Evolutionary conservation across 2,113 vertebrate genomes (phyloP), one percentile per base, ranked within the genome.

Genomic region (Lycocorax pyrrhopterus): DNA sequence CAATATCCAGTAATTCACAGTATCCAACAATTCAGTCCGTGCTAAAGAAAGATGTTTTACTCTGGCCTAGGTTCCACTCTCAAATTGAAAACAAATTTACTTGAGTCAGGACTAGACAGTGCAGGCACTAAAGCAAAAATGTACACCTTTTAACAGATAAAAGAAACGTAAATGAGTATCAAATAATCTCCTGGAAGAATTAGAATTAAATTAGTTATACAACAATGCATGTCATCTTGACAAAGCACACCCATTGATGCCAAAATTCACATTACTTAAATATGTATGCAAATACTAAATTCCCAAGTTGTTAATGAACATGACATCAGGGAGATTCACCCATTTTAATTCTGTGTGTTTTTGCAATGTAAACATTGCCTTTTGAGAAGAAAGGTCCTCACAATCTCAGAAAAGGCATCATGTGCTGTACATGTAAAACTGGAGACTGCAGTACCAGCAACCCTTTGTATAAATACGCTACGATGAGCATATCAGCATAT

Each of bases 191-290:
- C n/a, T 74, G 35, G 76, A 90, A 86, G 33, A 90, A 90, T 77
- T 46, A 83, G 58, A 88, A 90, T 56, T 63, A 79, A 82, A 85
- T 95, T 74, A 92, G 15, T 43, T 67, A 74, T 41, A 53, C 20
- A 85, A 76, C 11, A 66, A 53, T 4, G 12, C 23, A 77, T 6
- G 23, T 74, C 68, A 69, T 30, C 59, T 55, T 66, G 63, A 86
- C 59, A 89, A 74, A 84, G 75, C 64, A 86, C 59, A 67, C 23
- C 19, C 72, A 51, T 6, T 35, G 39, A 59, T 59, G 56, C 58
- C 74, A 83, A 90, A 86, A 94, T 63, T 47, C 63, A 17, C 59
- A 43, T 84, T 52, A 80, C 53, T 79, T 73, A 73, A 93, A 85
- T 29, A 73, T 23, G 27, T 43, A 93, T 37, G 56, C 60, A 95